Evolutionary conservation across 1,140 invertebrate genomes (phyloP), one percentile per base, ranked within the genome.

Genomic region (Colletes latitarsis): DNA sequence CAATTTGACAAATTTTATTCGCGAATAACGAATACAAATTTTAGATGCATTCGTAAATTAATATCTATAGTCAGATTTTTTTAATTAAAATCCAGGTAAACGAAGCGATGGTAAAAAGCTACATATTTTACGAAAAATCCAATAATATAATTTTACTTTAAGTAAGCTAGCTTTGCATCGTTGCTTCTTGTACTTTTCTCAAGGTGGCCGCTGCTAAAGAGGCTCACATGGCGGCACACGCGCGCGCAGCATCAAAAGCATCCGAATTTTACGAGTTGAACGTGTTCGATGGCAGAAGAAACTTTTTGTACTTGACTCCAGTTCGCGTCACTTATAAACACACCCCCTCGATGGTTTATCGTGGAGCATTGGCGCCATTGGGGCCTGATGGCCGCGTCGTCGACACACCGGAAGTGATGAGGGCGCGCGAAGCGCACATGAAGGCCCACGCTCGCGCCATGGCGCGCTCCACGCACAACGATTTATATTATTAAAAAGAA

Each of bases 361-460:
- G 69, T 39, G 88, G 88, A 5, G 84, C 86, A n/a, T 19, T 81
- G 2, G 89, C 88, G 6, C 88, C 88, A 2, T 62, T 89, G 14
- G 84, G 81, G 4, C 77, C 82, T 4, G 85, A 91, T 53, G 87
- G 88, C 4, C 81, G 80, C 0, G 89, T 88, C 39, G 53, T 93
- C 8, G 93, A 94, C 75, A 93, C 93, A 8, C 89, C 89, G 19
- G 94, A 94, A 88, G 93, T 94, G 10, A 86, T 89, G 14, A 89
- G 88, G 14, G 91, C 91, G 39, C 90, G 90, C 70, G 88, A 89
- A 39, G 89, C 90, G 8, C 91, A 93, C 82, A 83, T 92, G 77
- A 88, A 88, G 60, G 89, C 92, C 6, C 84, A 89, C 52, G 91
- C 92, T 19, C 83, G 90, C 6, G 91, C 92, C 12, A 60, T 86